Percentiles rank a stretch among this genome's conserved stretches.
Evolutionary conservation across 2,888 invertebrate species (phyloP).

Genomic region (Mayetiola destructor): DNA sequence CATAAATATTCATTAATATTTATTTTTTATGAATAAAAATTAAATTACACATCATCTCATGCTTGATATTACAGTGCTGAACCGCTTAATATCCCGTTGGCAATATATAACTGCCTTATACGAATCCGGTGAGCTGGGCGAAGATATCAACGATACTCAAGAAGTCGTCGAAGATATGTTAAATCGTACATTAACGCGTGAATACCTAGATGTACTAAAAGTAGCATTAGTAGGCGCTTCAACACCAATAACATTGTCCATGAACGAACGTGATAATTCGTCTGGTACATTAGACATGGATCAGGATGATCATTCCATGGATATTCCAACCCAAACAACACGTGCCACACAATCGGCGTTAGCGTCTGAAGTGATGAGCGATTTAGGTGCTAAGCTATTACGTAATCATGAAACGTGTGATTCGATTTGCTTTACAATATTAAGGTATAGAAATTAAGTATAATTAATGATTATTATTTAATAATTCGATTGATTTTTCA

Average conservation of each 20-base stretch:
- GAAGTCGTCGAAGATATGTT: conserved; percentile 77
- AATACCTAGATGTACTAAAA: conserved; percentile 72
- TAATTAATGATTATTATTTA: no score
- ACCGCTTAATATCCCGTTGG: conserved; percentile 61
- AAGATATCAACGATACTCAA: conserved; percentile 61
- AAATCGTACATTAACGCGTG: conserved; percentile 70
- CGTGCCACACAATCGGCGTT: conserved; percentile 36
- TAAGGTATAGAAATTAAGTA: conserved; percentile 33
- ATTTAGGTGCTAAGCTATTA: conserved; percentile 61
- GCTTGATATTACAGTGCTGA: conserved; percentile 43
- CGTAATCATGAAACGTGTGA: conserved; percentile 49
- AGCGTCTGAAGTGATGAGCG: conserved; percentile 62
- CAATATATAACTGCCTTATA: conserved; percentile 60
- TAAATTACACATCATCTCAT: no score
- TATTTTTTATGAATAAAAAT: no score
- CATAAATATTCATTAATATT: neutral
- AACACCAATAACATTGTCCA: conserved; percentile 25
- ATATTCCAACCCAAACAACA: conserved; percentile 43
- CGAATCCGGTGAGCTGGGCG: conserved; percentile 60
- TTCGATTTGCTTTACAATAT: conserved; percentile 46
- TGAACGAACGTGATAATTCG: conserved; percentile 36
- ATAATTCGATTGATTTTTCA: no score
- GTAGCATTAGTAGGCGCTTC: conserved; percentile 56
- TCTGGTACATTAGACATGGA: conserved; percentile 37
- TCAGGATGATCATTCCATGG: conserved; percentile 54